Conservation (phyloP, 2,113 vertebrate genomes). For the Pagrus major region DNA sequence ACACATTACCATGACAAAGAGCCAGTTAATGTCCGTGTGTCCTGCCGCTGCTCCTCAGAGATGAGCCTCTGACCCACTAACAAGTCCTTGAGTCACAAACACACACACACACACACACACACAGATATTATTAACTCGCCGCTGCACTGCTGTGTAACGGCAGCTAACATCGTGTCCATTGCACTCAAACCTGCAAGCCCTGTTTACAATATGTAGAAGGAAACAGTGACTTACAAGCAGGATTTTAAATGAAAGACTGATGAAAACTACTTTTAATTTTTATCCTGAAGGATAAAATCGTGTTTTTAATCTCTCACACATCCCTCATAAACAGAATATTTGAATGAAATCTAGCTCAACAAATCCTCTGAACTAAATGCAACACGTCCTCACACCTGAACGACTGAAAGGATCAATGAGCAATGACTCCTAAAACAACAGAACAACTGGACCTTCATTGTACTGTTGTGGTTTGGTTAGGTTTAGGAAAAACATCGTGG, state of each 20-base stretch:
- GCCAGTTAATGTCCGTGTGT: slow-evolving; percentile 15
- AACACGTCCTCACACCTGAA: too few species aligned
- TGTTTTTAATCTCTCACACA: too few species aligned
- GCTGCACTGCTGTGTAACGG: background rate
- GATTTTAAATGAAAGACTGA: background rate
- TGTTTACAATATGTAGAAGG: background rate
- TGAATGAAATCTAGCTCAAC: background rate
- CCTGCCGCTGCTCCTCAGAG: slow-evolving; percentile 17
- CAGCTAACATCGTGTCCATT: too few species aligned
- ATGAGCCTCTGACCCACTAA: slow-evolving; percentile 41
- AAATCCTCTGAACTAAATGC: background rate
- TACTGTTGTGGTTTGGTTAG: too few species aligned
- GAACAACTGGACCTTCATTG: too few species aligned
- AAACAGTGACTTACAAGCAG: background rate
- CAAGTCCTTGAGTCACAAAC: slow-evolving; percentile 40
- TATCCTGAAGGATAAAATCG: background rate
- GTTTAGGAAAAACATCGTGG: too few species aligned
- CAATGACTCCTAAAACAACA: too few species aligned
- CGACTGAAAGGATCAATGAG: too few species aligned
- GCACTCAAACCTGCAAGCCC: too few species aligned
- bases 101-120: slow-evolving; percentile 30
- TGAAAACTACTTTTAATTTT: background rate
- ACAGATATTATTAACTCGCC: slow-evolving; percentile 49
- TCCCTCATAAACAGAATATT: background rate
- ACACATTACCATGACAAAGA: slow-evolving; percentile 26